Evolutionary conservation across 2,113 vertebrate species (phyloP).

Genomic region (Nibea albiflora): DNA sequence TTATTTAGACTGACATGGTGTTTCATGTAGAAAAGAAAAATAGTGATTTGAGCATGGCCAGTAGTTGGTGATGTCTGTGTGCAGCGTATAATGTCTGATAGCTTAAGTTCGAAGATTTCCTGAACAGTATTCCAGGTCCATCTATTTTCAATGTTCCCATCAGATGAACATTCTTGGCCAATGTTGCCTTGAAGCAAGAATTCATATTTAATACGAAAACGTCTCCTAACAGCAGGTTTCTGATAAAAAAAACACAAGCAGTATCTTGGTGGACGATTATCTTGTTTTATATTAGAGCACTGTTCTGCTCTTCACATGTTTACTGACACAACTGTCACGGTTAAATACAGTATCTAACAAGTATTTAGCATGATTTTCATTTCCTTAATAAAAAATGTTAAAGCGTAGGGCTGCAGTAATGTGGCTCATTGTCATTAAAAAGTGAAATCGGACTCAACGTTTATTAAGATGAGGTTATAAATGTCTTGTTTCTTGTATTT

Average conservation of each 20-base stretch:
- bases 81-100: background rate
- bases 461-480: background rate
- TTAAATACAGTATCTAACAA: background rate
- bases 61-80: background rate
- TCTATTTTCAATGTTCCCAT: background rate
- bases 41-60: background rate
- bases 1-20: background rate
- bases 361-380: background rate
- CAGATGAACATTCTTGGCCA: background rate
- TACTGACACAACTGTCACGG: background rate
- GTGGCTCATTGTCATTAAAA: background rate
- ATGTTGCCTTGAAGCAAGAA: background rate
- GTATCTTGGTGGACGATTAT: background rate
- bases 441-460: background rate
- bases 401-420: background rate
- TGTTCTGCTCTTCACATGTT: background rate
- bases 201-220: slow-evolving; percentile 2
- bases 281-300: background rate
- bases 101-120: background rate
- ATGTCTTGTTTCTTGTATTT: background rate
- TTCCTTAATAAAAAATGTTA: background rate
- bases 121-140: background rate
- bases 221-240: background rate
- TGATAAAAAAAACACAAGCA: background rate
- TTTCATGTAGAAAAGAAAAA: background rate